Evolutionary conservation across 2,113 vertebrate species (phyloP).

Genomic region (Platichthys stellatus): DNA sequence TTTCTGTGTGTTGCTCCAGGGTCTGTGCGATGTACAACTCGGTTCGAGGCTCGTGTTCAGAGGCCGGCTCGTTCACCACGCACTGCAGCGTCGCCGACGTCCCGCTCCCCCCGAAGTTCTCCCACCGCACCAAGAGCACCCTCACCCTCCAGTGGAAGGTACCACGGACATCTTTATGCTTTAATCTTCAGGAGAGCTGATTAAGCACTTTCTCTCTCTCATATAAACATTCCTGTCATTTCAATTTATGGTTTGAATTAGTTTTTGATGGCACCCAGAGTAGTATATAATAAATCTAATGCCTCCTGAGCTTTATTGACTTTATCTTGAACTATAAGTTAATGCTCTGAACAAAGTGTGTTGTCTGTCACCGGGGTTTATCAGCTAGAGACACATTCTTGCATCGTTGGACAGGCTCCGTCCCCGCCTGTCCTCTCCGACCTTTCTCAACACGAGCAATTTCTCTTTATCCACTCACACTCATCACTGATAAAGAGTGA

Average conservation of each 20-base stretch:
- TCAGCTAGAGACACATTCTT: background rate
- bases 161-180: constrained; percentile 19
- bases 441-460: constrained; percentile 3
- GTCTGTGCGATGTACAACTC: constrained; percentile 91
- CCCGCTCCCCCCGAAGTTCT: constrained; percentile 90
- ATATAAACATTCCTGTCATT: background rate
- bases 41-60: constrained; percentile 91
- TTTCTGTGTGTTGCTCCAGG: constrained; percentile 75
- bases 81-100: constrained; percentile 92
- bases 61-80: constrained; percentile 91
- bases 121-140: constrained; percentile 92
- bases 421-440: constrained; percentile 23
- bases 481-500: constrained; percentile 37
- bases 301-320: background rate
- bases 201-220: background rate
- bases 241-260: background rate
- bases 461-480: constrained; percentile 41
- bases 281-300: background rate
- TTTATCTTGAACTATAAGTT: background rate
- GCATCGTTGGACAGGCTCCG: background rate
- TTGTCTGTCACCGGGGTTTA: background rate
- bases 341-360: background rate
- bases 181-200: background rate
- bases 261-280: background rate
- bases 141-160: constrained; percentile 98